Base-by-base conservation (phyloP, 1,140 invertebrate species). In the Brachionus plicatilis region DNA sequence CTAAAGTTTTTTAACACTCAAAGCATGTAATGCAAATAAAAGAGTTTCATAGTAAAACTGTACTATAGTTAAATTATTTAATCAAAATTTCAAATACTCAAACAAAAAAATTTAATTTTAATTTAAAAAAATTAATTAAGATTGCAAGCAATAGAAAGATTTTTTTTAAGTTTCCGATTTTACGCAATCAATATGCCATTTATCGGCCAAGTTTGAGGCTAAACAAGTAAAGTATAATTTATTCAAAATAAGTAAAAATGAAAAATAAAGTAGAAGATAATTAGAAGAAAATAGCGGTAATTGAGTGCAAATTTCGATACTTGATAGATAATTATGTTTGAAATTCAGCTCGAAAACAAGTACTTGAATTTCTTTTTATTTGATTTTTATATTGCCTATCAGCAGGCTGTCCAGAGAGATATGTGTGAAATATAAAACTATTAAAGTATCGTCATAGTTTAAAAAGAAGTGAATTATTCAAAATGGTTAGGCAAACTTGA, bases 281-380 rank as follows among this genome's bases (percentile, higher is more conserved):
- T 41, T 41, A 72, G 33, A 43, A 72, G 43, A 20, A n/a, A 72
- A 41, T 17, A 68, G 27, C 66, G 66, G 66, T 68, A 72, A 72
- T 72, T 72, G 68, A 72, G 68, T 72, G 68, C 68, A 72, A 72
- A 72, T 72, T 72, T 72, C 2, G 29, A 17, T 41, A 20, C 17
- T 43, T 72, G 68, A 43, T 72, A 37, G 68, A 72, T 72, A 72
- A 72, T 72, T 72, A 72, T 72, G 68, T 72, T 72, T 45, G 3
- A 72, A 41, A 41, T 41, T 72, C 41, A 68, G 24, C 66, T 41
- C 29, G 66, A 33, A 68, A 68, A 68, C 66, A 68, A 68, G 8
- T 41, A 8, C 68, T 41, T 41, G 68, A 72, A 72, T 72, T 43
- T 68, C 66, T 68, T 37, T 68, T 43, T 72, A 68, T 33, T 29